Evolutionary conservation across 2,888 invertebrate genomes (phyloP).

Genomic region (Xestia xanthographa): DNA sequence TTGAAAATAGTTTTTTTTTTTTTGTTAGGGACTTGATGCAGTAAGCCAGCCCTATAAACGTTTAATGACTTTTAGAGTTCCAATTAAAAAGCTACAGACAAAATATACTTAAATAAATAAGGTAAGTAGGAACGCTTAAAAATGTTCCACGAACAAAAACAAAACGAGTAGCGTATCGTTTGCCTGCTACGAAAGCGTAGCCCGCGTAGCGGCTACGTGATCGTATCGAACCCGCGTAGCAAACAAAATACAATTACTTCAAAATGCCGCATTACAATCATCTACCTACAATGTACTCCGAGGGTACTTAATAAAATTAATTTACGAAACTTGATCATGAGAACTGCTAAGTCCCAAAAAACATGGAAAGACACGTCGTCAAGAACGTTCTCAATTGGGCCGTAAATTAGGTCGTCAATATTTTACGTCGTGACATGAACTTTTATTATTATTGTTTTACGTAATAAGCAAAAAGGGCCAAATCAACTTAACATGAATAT

Average conservation of each 20-base stretch:
- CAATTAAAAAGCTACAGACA: slow-evolving; percentile 22
- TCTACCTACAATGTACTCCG: background rate
- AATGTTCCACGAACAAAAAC: background rate
- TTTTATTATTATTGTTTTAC: slow-evolving; percentile 45
- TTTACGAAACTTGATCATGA: slow-evolving; percentile 20
- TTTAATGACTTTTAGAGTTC: background rate
- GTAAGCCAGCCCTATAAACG: background rate
- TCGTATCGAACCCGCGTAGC: slow-evolving; percentile 4
- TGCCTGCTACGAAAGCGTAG: slow-evolving; percentile 35
- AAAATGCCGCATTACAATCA: background rate
- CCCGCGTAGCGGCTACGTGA: slow-evolving; percentile 30
- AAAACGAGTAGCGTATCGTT: slow-evolving; percentile 5
- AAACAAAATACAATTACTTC: background rate
- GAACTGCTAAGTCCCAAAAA: slow-evolving; percentile 29
- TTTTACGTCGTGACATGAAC: slow-evolving; percentile 46
- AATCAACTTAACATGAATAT: slow-evolving; percentile 40
- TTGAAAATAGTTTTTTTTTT: too few species aligned
- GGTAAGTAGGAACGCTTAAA: background rate
- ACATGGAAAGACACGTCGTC: slow-evolving; percentile 32
- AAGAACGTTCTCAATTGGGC: slow-evolving; percentile 12
- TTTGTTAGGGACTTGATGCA: background rate
- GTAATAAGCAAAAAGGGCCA: slow-evolving; percentile 36
- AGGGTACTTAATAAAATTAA: slow-evolving; percentile 22
- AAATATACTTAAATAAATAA: background rate
- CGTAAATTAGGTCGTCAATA: slow-evolving; percentile 53